Evolutionary conservation across 2,113 vertebrate species (phyloP).

Genomic region (Takifugu bimaculatus): DNA sequence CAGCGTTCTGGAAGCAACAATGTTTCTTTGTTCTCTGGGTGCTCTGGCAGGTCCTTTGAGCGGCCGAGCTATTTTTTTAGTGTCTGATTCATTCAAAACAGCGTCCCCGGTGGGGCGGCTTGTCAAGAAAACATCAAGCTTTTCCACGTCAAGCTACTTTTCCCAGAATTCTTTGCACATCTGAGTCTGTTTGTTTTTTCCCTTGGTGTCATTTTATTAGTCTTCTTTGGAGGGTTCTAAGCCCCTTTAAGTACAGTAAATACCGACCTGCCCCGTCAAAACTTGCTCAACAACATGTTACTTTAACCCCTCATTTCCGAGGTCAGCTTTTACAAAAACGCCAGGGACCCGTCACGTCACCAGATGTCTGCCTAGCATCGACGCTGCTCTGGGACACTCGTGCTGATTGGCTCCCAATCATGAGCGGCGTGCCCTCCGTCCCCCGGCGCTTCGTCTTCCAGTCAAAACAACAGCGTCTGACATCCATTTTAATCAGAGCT

Average conservation of each 20-base stretch:
- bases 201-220: too few relatives aligned
- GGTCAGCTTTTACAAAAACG: conserved; percentile 15
- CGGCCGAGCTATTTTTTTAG: conserved; percentile 44
- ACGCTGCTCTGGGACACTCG: conserved; percentile 3
- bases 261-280: too few relatives aligned
- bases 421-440: conserved; percentile 36
- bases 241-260: too few relatives aligned
- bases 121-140: conserved; percentile 28
- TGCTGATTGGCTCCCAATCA: conserved; percentile 19
- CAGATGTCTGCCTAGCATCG: conserved; percentile 42
- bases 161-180: background rate
- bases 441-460: conserved; percentile 26
- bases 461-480: conserved; percentile 60
- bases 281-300: background rate
- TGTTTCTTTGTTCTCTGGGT: conserved; percentile 33
- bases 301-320: conserved; percentile 6
- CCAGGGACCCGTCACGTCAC: conserved; percentile 1
- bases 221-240: too few relatives aligned
- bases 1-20: conserved; percentile 45
- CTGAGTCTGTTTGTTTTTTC: background rate
- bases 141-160: background rate
- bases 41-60: conserved; percentile 37
- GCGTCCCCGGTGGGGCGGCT: conserved; percentile 20
- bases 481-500: conserved; percentile 52
- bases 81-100: conserved; percentile 43